A percentile compares a stretch with the other conserved stretches of the same genome.
Conservation (phyloP, 2,888 invertebrate species). For the Tipula helvola region DNA sequence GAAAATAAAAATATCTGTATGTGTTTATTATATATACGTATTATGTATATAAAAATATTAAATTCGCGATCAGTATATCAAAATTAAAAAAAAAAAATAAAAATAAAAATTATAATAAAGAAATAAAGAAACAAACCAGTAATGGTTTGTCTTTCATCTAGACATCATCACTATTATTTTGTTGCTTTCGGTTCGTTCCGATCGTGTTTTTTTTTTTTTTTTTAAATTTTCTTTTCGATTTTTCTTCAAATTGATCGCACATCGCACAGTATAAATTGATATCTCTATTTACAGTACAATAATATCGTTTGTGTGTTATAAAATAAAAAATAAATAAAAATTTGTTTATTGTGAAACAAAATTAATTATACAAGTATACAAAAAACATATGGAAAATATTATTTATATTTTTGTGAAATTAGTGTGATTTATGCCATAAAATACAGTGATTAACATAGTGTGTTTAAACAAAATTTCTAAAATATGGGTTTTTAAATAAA, state of each 20-base stretch:
- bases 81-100: not conserved
- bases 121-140: constrained; percentile 9
- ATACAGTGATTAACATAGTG: not conserved
- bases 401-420: not conserved
- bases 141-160: constrained; percentile 10
- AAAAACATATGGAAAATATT: not conserved
- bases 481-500: not conserved
- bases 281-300: not conserved
- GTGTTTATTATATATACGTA: not conserved
- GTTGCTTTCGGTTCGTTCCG: not conserved
- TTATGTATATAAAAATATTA: not conserved
- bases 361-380: not conserved
- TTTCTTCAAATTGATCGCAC: not conserved
- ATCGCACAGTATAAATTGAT: not conserved
- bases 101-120: not conserved
- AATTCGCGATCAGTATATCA: constrained; percentile 4
- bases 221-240: not conserved
- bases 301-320: not conserved
- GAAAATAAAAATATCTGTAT: not conserved
- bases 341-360: not conserved
- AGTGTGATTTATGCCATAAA: not conserved
- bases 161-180: constrained; percentile 6
- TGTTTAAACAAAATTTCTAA: not conserved
- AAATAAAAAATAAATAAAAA: not conserved
- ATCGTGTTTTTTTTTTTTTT: not conserved